Evolutionary conservation across 2,113 vertebrate species (phyloP).

Genomic region (Upupa epops): DNA sequence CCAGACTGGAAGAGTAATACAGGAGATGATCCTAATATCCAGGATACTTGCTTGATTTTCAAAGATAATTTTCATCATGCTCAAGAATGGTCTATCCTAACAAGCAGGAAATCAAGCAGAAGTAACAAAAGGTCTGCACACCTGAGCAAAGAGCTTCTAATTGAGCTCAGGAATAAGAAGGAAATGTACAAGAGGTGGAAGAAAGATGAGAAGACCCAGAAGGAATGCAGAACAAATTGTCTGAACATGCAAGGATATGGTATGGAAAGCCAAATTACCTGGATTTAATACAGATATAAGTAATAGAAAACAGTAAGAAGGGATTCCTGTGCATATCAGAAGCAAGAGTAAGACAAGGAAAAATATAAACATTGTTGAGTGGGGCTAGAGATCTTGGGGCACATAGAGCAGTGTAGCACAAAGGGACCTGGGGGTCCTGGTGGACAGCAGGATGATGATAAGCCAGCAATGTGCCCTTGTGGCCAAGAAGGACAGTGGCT

Average conservation of each 20-base stretch:
- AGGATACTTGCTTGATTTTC: neutral
- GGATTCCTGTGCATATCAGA: neutral
- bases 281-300: neutral
- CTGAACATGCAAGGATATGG: neutral
- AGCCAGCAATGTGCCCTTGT: no score
- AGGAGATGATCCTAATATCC: neutral
- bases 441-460: no score
- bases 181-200: neutral
- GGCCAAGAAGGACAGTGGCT: no score
- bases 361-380: neutral
- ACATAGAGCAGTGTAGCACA: no score
- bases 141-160: neutral
- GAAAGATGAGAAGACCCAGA: neutral
- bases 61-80: neutral
- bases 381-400: rapidly evolving
- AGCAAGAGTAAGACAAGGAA: neutral
- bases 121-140: neutral
- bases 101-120: neutral
- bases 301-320: neutral
- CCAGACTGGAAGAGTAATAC: neutral
- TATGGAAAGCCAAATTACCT: neutral
- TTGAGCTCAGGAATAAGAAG: neutral
- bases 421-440: no score
- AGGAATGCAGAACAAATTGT: neutral
- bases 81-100: neutral